Conservation (phyloP, 2,113 vertebrate genomes). For the Mionectes macconnelli region DNA sequence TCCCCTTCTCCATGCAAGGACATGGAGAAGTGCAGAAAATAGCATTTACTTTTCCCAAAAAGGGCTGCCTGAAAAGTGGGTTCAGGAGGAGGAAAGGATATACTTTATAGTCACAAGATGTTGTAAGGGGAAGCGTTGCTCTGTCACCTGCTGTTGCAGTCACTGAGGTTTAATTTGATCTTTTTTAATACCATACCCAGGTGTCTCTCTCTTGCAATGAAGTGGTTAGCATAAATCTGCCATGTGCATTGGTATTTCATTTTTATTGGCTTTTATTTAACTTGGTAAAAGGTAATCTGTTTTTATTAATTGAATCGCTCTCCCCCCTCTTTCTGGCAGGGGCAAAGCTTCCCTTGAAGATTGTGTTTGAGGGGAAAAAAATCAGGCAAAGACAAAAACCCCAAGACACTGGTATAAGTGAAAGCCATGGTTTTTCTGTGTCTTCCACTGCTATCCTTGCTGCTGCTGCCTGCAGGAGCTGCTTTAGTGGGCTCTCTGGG, state of each 20-base stretch:
- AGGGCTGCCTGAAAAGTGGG: not conserved
- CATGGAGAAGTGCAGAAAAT: rapidly evolving
- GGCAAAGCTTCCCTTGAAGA: not conserved
- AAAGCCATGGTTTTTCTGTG: not conserved
- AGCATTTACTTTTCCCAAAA: not conserved
- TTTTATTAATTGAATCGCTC: slow-evolving; percentile 67
- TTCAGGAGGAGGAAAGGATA: not conserved
- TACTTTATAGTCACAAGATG: not conserved
- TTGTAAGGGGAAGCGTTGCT: not conserved
- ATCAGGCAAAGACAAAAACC: not conserved
- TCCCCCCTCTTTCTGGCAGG: not conserved
- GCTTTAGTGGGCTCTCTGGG: not conserved
- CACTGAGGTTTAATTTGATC: slow-evolving; percentile 70
- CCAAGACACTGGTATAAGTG: rapidly evolving
- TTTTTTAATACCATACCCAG: slow-evolving; percentile 64
- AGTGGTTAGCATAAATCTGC: slow-evolving; percentile 63
- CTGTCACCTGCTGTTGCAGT: slow-evolving; percentile 36
- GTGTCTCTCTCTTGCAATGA: slow-evolving; percentile 40
- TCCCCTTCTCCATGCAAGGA: not conserved
- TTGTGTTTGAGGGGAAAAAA: not conserved
- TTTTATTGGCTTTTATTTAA: slow-evolving; percentile 71
- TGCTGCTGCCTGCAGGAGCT: not conserved
- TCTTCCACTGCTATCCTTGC: not conserved
- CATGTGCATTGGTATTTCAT: slow-evolving; percentile 21
- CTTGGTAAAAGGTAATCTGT: slow-evolving; percentile 67